Evolutionary conservation across 2,113 vertebrate species (phyloP).

Genomic region (Fulica atra): DNA sequence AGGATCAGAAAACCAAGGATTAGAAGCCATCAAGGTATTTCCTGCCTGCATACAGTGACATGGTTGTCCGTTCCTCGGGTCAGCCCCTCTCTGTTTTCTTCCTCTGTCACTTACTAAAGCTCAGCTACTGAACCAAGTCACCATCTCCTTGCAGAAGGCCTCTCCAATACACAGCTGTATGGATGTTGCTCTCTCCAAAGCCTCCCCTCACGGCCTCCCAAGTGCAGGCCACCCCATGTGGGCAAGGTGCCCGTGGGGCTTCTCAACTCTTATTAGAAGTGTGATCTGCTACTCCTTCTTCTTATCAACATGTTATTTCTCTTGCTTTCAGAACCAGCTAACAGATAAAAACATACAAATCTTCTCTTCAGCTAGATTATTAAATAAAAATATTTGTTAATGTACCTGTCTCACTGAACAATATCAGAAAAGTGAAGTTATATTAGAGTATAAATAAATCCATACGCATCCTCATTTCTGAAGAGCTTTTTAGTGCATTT

Average conservation of each 20-base stretch:
- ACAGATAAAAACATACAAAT: background rate
- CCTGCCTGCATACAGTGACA: background rate
- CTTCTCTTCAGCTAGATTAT: constrained; percentile 25
- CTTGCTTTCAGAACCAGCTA: background rate
- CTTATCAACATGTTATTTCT: background rate
- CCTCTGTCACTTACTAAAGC: background rate
- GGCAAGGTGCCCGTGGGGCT: background rate
- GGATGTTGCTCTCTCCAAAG: background rate
- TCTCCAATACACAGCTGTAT: background rate
- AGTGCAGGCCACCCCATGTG: background rate
- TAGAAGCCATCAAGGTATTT: background rate
- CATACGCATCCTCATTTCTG: background rate
- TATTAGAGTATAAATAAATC: constrained; percentile 37
- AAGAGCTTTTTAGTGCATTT: background rate
- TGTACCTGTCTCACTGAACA: background rate
- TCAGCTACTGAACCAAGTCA: background rate
- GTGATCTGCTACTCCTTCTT: background rate
- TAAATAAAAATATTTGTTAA: constrained; percentile 28
- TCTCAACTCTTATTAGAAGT: background rate
- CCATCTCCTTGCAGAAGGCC: background rate
- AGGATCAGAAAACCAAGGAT: background rate
- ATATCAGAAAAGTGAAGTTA: constrained; percentile 47
- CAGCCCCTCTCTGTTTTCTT: background rate
- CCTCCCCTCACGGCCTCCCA: background rate
- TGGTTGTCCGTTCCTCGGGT: accelerated